A percentile compares a stretch with the other conserved stretches of the same genome.
These are phyloP conservation scores for Syngnathus typhle DNA, from an alignment of 2,113 vertebrate genomes.

Conservation along the genomic window DNA sequence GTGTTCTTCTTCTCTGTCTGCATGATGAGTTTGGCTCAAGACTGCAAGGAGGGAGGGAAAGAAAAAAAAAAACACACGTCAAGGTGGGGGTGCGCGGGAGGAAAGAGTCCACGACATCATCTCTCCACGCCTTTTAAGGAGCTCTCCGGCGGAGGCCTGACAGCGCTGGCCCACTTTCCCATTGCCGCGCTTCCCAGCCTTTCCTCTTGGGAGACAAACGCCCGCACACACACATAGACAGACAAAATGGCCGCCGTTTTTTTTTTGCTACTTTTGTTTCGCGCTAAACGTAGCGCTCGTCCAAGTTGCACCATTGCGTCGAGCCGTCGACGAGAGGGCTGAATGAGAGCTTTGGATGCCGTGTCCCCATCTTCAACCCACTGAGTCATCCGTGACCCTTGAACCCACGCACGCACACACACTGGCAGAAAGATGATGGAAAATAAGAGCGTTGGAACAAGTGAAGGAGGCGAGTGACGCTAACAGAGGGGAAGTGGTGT, in stretches of 20 bases:
- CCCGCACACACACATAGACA: slow-evolving; percentile 25
- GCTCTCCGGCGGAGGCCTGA: slow-evolving; percentile 67
- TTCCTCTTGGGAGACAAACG: slow-evolving; percentile 45
- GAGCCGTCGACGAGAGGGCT: background rate
- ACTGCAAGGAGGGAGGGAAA: slow-evolving; percentile 25
- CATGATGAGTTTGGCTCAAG: slow-evolving; percentile 57
- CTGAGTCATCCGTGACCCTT: slow-evolving; percentile 31
- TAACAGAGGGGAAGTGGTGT: slow-evolving; percentile 9
- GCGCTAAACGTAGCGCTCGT: background rate
- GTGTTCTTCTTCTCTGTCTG: slow-evolving; percentile 57
- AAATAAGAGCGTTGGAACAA: slow-evolving; percentile 28
- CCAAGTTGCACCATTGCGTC: background rate
- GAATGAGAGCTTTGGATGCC: slow-evolving; percentile 20
- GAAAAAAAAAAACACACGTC: slow-evolving; percentile 24
- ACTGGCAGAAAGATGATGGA: slow-evolving; percentile 16
- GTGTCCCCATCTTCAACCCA: slow-evolving; percentile 31
- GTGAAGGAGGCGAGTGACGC: slow-evolving; percentile 25
- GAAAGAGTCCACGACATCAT: slow-evolving; percentile 66
- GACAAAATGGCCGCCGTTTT: slow-evolving; percentile 12
- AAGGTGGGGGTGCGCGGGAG: slow-evolving; percentile 13
- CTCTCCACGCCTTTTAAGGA: slow-evolving; percentile 76
- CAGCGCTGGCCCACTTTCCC: slow-evolving; percentile 68
- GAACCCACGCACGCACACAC: slow-evolving; percentile 14
- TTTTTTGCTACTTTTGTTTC: background rate
- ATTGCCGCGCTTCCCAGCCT: slow-evolving; percentile 59